Evolutionary conservation across 1,140 invertebrate species (phyloP).

Genomic region (Papilio xuthus): DNA sequence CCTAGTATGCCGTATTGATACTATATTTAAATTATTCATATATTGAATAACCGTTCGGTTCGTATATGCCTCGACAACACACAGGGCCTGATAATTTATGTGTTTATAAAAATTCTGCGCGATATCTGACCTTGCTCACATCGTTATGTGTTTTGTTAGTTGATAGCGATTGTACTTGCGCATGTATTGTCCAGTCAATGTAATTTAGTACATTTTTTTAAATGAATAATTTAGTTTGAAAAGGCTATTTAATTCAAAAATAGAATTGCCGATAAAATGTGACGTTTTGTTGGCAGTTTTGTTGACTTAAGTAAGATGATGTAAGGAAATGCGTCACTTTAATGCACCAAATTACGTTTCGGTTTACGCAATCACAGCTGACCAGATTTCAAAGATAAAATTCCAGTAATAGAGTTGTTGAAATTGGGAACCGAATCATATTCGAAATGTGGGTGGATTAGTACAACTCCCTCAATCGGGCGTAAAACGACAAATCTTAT

Average conservation of each 20-base stretch:
- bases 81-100: not conserved
- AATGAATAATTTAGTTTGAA: no score
- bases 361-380: not conserved
- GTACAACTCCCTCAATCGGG: no score
- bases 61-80: not conserved
- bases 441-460: no score
- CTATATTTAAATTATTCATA: not conserved
- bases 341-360: not conserved
- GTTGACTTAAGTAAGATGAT: not conserved
- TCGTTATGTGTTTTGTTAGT: slow-evolving; percentile 17
- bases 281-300: no score
- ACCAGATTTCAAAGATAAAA: no score
- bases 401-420: not conserved
- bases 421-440: no score
- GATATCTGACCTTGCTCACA: slow-evolving; percentile 18
- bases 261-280: no score
- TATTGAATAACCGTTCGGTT: not conserved
- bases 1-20: no score
- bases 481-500: no score
- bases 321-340: slow-evolving; percentile 5
- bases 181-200: not conserved
- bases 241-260: not conserved
- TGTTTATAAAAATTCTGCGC: not conserved
- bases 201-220: not conserved
- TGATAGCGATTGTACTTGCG: slow-evolving; percentile 12